A percentile compares a stretch with the other conserved stretches of the same genome.
These are phyloP conservation scores for Petrolisthes cinctipes DNA, from an alignment of 2,888 invertebrate genomes.

Conservation along the genomic window DNA sequence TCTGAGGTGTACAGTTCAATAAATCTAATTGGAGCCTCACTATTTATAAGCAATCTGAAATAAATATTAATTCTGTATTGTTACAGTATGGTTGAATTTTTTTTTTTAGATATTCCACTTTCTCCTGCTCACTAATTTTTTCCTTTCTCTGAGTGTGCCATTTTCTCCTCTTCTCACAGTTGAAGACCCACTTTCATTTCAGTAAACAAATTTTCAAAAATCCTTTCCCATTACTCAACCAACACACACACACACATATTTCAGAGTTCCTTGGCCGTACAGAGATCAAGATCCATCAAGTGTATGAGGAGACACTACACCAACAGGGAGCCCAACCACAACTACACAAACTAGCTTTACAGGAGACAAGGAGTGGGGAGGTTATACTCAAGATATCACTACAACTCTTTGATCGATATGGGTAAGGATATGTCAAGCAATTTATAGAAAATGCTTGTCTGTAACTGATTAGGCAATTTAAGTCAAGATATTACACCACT, in stretches of 20 bases:
- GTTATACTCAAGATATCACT: slow-evolving; percentile 80
- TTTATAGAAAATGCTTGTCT: background rate
- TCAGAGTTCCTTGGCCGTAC: slow-evolving; percentile 57
- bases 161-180: no score
- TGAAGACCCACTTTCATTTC: no score
- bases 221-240: no score
- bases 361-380: slow-evolving; percentile 80
- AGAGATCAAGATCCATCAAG: slow-evolving; percentile 51
- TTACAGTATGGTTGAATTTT: no score
- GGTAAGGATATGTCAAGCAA: background rate
- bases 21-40: no score
- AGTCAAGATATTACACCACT: background rate
- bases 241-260: background rate
- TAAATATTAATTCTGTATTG: no score
- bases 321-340: slow-evolving; percentile 73
- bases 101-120: no score
- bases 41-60: no score
- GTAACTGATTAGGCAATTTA: background rate
- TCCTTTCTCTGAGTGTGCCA: no score
- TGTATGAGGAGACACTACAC: slow-evolving; percentile 42
- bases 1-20: no score
- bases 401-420: slow-evolving; percentile 73
- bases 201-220: no score
- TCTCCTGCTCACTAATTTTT: no score
- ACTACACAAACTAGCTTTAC: slow-evolving; percentile 76